Percentiles rank a stretch among this genome's conserved stretches.
These are phyloP conservation scores for Clanis bilineata DNA, from an alignment of 2,888 invertebrate genomes.

Conservation along the genomic window DNA sequence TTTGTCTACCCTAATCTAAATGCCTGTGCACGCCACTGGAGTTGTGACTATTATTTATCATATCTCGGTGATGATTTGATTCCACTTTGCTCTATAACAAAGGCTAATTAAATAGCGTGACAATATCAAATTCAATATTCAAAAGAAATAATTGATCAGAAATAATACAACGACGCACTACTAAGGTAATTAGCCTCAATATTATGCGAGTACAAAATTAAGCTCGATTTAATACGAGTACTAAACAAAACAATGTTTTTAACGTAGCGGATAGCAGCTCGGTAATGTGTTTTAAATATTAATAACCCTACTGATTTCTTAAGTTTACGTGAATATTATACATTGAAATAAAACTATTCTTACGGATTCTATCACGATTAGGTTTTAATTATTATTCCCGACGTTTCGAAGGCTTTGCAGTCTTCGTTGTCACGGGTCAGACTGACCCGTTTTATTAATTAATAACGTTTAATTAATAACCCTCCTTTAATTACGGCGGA, in stretches of 20 bases:
- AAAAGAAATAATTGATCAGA: not conserved
- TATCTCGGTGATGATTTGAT: not conserved
- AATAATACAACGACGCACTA: not conserved
- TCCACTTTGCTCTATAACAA: not conserved
- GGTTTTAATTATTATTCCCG: too few species aligned
- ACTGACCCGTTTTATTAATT: too few species aligned
- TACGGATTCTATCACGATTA: too few species aligned
- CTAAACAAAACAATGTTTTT: not conserved
- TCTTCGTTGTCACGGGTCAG: too few species aligned
- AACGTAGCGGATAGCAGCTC: not conserved
- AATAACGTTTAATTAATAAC: too few species aligned
- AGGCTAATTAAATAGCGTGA: not conserved
- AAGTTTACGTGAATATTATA: too few species aligned
- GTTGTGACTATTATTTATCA: not conserved
- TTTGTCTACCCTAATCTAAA: too few species aligned
- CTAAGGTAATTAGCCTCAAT: not conserved
- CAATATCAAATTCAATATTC: not conserved
- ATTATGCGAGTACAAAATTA: not conserved
- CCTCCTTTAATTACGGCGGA: slow-evolving; percentile 3
- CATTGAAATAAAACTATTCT: too few species aligned
- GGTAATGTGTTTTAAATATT: slow-evolving; percentile 12
- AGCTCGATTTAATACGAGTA: not conserved
- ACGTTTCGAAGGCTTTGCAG: too few species aligned
- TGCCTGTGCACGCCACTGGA: too few species aligned
- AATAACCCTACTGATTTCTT: too few species aligned